These are phyloP conservation scores for Orchestia grillus DNA, from an alignment of 1,140 invertebrate species.

Conservation along the genomic window DNA sequence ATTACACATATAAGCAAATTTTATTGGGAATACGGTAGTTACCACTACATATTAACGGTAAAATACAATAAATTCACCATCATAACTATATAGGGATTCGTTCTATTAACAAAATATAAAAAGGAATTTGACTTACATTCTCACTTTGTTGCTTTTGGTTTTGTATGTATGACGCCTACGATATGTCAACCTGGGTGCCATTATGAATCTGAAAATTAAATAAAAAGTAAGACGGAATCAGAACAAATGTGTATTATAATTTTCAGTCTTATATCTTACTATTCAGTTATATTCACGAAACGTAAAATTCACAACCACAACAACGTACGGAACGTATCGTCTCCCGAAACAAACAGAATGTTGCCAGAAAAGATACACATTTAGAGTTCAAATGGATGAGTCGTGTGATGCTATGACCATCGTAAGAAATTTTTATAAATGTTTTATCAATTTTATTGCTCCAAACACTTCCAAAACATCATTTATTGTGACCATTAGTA, in stretches of 20 bases:
- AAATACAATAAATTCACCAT: no score
- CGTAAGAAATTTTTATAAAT: no score
- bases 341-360: not conserved
- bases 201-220: conserved; percentile 12
- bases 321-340: not conserved
- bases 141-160: conserved; percentile 46
- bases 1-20: no score
- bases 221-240: not conserved
- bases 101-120: not conserved
- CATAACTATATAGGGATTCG: no score
- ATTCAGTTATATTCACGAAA: not conserved
- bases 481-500: no score
- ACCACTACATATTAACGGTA: no score
- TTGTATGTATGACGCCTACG: conserved; percentile 31
- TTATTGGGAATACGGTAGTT: no score
- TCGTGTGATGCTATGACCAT: no score
- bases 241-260: not conserved
- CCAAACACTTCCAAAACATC: no score
- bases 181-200: conserved; percentile 26
- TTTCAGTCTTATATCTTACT: not conserved
- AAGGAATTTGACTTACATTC: conserved; percentile 46
- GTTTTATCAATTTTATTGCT: no score
- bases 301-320: not conserved
- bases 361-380: not conserved
- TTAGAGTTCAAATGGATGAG: not conserved